Conservation (phyloP, 2,797 vertebrate genomes). For the Sebastes matsubarae region DNA sequence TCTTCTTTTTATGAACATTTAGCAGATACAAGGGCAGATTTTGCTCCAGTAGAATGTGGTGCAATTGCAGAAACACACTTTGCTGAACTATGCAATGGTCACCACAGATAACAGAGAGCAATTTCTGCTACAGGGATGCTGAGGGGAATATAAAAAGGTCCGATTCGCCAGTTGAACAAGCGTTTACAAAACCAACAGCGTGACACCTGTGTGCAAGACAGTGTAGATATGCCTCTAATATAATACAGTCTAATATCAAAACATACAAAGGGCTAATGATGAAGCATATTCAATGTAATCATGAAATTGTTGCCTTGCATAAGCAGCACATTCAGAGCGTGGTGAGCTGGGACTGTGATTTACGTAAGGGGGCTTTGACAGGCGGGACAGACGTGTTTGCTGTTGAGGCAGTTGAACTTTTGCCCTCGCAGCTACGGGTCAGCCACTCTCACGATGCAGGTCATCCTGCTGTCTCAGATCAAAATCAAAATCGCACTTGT, state of each 20-base stretch:
- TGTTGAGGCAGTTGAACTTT: slow-evolving; percentile 48
- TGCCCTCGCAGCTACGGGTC: slow-evolving; percentile 46
- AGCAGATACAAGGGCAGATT: background rate
- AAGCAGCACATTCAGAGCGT: background rate
- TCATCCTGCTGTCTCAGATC: slow-evolving; percentile 34
- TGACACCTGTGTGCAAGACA: background rate
- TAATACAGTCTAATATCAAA: slow-evolving; percentile 3
- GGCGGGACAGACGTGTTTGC: slow-evolving; percentile 30
- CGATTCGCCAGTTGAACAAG: slow-evolving; percentile 1
- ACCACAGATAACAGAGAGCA: slow-evolving; percentile 13
- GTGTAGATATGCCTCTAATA: background rate
- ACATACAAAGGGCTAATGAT: slow-evolving; percentile 22
- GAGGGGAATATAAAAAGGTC: slow-evolving; percentile 21
- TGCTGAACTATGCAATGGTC: slow-evolving; percentile 26
- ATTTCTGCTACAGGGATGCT: slow-evolving; percentile 10
- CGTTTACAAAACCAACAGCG: background rate
- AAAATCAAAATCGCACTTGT: slow-evolving; percentile 45
- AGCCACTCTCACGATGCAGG: slow-evolving; percentile 6
- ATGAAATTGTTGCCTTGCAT: slow-evolving; percentile 24
- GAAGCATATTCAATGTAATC: slow-evolving; percentile 17
- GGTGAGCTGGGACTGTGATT: slow-evolving; percentile 6
- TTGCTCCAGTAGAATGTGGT: slow-evolving; percentile 4
- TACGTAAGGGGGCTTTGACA: slow-evolving; percentile 22
- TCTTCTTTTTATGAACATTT: background rate
- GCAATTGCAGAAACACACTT: slow-evolving; percentile 26